Conservation (phyloP, 2,888 invertebrate species). For the Teinopalpus imperialis region DNA sequence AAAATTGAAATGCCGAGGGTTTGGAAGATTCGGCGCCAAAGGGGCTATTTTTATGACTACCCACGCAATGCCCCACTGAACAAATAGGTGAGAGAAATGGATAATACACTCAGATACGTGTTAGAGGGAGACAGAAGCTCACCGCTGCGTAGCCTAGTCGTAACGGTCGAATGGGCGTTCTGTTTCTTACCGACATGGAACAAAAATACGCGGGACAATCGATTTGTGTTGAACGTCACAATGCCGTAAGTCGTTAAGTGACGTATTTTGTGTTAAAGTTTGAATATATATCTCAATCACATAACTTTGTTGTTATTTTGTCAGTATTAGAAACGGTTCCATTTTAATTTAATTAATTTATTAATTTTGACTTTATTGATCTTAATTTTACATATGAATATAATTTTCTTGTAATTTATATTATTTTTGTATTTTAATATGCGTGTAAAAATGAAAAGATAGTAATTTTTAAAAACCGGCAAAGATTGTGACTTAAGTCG, state of each 20-base stretch:
- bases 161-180: constrained; percentile 83
- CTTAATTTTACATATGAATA: no score
- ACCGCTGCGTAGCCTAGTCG: constrained; percentile 76
- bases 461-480: no score
- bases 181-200: constrained; percentile 80
- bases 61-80: constrained; percentile 79
- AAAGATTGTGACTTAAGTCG: constrained; percentile 49
- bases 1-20: constrained; percentile 73
- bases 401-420: no score
- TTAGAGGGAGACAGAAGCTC: constrained; percentile 64
- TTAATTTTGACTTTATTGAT: no score
- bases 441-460: no score
- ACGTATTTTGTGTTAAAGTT: neutral
- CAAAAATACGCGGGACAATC: constrained; percentile 81
- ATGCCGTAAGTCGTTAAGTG: constrained; percentile 56
- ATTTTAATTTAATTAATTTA: no score
- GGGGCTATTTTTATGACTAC: constrained; percentile 82
- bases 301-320: no score
- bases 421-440: no score
- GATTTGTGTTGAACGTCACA: constrained; percentile 55
- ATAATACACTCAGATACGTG: constrained; percentile 65
- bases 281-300: no score
- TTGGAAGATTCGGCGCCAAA: constrained; percentile 79
- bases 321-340: no score
- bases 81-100: constrained; percentile 70